Evolutionary conservation across 2,888 invertebrate species (phyloP).

Genomic region (Atherix ibis): DNA sequence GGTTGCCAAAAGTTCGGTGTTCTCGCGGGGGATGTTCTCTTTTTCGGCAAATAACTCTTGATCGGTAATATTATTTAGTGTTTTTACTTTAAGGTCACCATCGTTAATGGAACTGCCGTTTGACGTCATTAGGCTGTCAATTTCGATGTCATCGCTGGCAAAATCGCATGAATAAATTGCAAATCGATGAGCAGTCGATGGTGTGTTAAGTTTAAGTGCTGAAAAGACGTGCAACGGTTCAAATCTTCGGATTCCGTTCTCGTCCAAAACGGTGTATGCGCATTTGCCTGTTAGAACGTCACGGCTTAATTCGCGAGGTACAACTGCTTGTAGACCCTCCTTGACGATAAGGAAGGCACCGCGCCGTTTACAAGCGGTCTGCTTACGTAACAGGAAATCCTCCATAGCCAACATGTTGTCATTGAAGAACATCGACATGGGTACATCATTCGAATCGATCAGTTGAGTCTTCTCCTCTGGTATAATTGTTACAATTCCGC

Average conservation of each 20-base stretch:
- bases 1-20: constrained; percentile 9
- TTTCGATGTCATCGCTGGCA: constrained; percentile 13
- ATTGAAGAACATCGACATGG: constrained; percentile 45
- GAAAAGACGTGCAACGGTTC: constrained; percentile 61
- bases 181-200: constrained; percentile 43
- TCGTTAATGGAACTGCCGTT: constrained; percentile 6
- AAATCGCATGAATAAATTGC: constrained; percentile 49
- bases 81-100: neutral
- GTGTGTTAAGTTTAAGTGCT: constrained; percentile 49
- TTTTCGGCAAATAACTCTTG: constrained; percentile 5
- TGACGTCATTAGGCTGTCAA: constrained; percentile 3
- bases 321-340: constrained; percentile 56
- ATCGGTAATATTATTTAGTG: neutral
- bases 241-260: constrained; percentile 57
- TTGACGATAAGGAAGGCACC: constrained; percentile 52
- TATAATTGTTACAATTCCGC: constrained; percentile 51
- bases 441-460: constrained; percentile 53
- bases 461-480: constrained; percentile 43
- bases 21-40: constrained; percentile 6
- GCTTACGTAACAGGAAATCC: constrained; percentile 47
- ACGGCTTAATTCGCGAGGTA: constrained; percentile 58
- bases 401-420: constrained; percentile 63
- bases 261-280: constrained; percentile 60
- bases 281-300: constrained; percentile 59
- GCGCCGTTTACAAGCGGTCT: constrained; percentile 34